Conservation (phyloP, 2,797 vertebrate species). For the Coregonus sp. region DNA sequence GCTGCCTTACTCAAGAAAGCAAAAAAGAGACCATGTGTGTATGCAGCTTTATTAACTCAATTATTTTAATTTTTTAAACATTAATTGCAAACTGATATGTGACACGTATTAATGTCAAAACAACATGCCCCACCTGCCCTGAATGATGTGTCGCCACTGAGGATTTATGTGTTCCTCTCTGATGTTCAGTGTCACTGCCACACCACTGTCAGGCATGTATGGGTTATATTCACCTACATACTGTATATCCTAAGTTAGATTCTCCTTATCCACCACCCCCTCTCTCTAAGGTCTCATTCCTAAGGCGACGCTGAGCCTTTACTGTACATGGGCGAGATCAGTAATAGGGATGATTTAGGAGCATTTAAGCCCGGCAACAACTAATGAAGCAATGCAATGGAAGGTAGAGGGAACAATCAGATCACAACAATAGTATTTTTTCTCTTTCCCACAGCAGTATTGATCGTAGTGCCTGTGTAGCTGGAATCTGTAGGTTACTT, state of each 20-base stretch:
- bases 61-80: too few species aligned
- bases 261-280: background rate
- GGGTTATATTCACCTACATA: background rate
- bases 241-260: background rate
- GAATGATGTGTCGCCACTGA: too few species aligned
- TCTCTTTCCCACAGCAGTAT: background rate
- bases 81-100: too few species aligned
- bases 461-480: background rate
- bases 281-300: background rate
- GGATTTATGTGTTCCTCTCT: slow-evolving; percentile 9
- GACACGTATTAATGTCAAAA: too few species aligned
- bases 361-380: background rate
- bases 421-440: background rate
- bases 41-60: too few species aligned
- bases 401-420: background rate
- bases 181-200: slow-evolving; percentile 26
- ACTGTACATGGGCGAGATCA: slow-evolving; percentile 4
- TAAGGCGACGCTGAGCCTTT: background rate
- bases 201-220: slow-evolving; percentile 24
- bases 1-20: too few species aligned
- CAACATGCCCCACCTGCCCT: too few species aligned
- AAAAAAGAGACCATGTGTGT: too few species aligned
- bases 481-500: background rate
- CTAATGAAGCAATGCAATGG: background rate
- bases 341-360: background rate